phyloP scores from a whole-genome alignment of 1,140 invertebrate genomes.

The Cydia pomonella region DNA sequence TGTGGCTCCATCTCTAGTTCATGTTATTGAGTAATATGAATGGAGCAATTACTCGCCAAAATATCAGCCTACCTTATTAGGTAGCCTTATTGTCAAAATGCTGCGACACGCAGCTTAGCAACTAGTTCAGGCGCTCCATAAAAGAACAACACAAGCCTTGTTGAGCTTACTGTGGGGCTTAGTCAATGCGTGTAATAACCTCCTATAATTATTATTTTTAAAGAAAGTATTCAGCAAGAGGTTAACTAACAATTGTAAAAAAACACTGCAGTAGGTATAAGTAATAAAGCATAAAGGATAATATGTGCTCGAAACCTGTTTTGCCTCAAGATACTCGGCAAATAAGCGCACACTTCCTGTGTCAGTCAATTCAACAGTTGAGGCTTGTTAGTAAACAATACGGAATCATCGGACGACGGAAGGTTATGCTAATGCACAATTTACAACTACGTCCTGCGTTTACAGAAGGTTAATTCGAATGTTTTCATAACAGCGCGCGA shows the following conservation, averaged over 20 bases:
- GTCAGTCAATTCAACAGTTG: constrained; percentile 6
- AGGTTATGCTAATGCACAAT: constrained; percentile 9
- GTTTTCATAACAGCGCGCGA: not conserved
- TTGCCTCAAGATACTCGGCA: constrained; percentile 15
- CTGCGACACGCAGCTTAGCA: too few species aligned
- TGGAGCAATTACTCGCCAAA: too few species aligned
- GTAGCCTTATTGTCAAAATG: too few species aligned
- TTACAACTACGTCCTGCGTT: constrained; percentile 3
- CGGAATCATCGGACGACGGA: not conserved
- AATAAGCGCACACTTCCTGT: constrained; percentile 22
- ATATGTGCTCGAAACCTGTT: not conserved
- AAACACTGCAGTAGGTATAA: constrained; percentile 6
- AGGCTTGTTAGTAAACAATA: constrained; percentile 29
- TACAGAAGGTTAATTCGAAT: not conserved
- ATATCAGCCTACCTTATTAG: too few species aligned
- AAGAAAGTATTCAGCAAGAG: too few species aligned
- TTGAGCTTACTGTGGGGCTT: too few species aligned
- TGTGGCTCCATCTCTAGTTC: too few species aligned
- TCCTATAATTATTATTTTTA: too few species aligned
- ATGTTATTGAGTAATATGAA: too few species aligned
- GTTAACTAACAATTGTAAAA: constrained; percentile 2
- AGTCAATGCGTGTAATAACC: too few species aligned
- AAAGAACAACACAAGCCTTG: too few species aligned
- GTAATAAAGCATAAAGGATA: not conserved
- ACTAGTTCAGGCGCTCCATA: too few species aligned